Evolutionary conservation across 35 echinoderm and acorn worm genomes (phyloP), one percentile per base, ranked within the genome.

Genomic region (Lytechinus pictus): DNA sequence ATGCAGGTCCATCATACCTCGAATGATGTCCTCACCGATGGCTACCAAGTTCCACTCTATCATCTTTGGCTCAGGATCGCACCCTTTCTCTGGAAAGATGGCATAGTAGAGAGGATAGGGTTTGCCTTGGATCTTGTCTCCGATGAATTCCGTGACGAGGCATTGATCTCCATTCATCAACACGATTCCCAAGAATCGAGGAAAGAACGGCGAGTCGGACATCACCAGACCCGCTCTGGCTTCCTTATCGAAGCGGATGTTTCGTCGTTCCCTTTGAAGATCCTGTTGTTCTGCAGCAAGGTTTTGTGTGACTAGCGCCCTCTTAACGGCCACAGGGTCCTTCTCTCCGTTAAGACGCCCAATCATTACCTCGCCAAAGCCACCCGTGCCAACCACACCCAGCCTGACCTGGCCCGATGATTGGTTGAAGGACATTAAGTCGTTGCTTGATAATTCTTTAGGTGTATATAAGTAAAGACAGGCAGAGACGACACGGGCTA

Each of bases 141-240:
- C 92, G 54, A 93, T 93, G 92, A 93, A 93, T 54, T 93, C 92
- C 14, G 53, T 55, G 54, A 54, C 92, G 3, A 93, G 52, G n/a
- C 92, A 93, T 13, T 53, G 54, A 57, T 57, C 92, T 27, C 52
- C 92, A 33, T n/a, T 44, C 4, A 93, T 57, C 54, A 28, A 57
- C 13, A 93, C 9, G 53, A 24, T 93, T 10, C 92, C 92, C 9
- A 55, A 55, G 13, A 93, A 55, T 5, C 54, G 28, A 11, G 92
- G 92, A 16, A 93, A 93, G 55, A 19, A 93, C 6, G 92, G 53
- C 52, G n/a, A 55, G 10, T 9, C n/a, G 52, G 92, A 93, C 52
- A 93, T 27, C n/a, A 57, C 5, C 9, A 53, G 92, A 54, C 53
- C 13, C 4, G 19, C 55, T 28, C n/a, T 13, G 13, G 55, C 9